Percentiles rank a stretch among this genome's conserved stretches.
Conservation (phyloP, 2,888 invertebrate genomes). For the Baccha elongata region DNA sequence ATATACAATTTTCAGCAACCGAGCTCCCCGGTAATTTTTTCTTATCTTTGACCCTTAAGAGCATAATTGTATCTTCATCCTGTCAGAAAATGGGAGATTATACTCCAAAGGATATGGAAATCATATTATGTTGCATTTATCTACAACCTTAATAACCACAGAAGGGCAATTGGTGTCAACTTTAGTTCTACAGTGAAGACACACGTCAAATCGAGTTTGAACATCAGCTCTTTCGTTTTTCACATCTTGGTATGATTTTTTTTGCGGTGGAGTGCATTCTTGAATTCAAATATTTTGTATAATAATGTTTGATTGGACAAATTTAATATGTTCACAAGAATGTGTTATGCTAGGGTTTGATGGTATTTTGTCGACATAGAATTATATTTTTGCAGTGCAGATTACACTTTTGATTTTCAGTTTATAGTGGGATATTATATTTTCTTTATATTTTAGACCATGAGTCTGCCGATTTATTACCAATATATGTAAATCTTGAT, state of each 20-base stretch:
- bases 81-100: conserved; percentile 25
- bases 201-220: conserved; percentile 36
- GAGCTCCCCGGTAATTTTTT: not conserved
- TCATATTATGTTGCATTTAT: conserved; percentile 14
- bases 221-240: conserved; percentile 54
- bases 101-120: conserved; percentile 34
- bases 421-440: no score
- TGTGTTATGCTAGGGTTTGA: no score
- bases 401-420: no score
- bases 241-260: not conserved
- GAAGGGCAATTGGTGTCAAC: conserved; percentile 20
- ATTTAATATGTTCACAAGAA: not conserved
- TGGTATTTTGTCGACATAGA: no score
- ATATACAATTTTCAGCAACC: not conserved
- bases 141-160: conserved; percentile 8
- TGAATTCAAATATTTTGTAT: conserved; percentile 17
- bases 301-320: conserved; percentile 24
- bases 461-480: no score
- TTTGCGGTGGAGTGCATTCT: conserved; percentile 36
- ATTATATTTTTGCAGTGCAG: no score
- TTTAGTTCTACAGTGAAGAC: not conserved
- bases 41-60: conserved; percentile 17
- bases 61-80: conserved; percentile 52
- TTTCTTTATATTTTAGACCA: no score
- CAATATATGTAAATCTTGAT: no score